Evolutionary conservation across 2,113 vertebrate genomes (phyloP).

Genomic region (Bettongia penicillata): DNA sequence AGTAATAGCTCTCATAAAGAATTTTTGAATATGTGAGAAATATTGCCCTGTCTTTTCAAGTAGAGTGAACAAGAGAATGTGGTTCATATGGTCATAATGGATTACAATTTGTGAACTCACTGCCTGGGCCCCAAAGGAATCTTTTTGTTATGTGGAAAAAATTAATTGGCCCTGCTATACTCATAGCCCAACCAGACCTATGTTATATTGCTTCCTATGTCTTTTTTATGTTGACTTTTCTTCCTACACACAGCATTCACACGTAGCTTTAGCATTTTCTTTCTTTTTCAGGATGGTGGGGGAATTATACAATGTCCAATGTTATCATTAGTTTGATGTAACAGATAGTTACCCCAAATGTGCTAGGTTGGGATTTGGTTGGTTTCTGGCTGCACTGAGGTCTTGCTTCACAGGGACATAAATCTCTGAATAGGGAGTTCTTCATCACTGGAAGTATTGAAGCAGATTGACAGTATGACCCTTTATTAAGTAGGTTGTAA

Average conservation of each 20-base stretch:
- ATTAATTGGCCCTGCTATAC: background rate
- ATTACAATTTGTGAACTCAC: background rate
- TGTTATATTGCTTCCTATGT: background rate
- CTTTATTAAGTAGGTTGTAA: background rate
- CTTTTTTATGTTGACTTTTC: background rate
- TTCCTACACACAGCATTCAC: background rate
- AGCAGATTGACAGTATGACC: background rate
- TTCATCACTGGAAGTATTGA: background rate
- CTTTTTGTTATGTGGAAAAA: conserved; percentile 2
- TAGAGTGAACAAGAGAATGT: background rate
- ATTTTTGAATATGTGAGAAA: background rate
- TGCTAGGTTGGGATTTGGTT: conserved; percentile 1
- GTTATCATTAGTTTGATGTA: conserved; percentile 24
- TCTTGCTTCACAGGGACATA: background rate
- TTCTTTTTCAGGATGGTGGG: background rate
- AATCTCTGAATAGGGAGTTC: background rate
- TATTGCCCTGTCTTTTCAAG: conserved; percentile 19
- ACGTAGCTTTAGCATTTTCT: background rate
- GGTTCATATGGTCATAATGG: background rate
- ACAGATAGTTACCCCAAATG: background rate
- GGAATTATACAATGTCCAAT: background rate
- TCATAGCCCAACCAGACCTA: background rate
- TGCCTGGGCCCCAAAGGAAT: conserved; percentile 5
- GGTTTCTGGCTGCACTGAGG: background rate
- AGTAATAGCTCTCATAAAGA: conserved; percentile 31